Conservation (phyloP, 2,888 invertebrate genomes). For the Himalopsyche kuldschensis region DNA sequence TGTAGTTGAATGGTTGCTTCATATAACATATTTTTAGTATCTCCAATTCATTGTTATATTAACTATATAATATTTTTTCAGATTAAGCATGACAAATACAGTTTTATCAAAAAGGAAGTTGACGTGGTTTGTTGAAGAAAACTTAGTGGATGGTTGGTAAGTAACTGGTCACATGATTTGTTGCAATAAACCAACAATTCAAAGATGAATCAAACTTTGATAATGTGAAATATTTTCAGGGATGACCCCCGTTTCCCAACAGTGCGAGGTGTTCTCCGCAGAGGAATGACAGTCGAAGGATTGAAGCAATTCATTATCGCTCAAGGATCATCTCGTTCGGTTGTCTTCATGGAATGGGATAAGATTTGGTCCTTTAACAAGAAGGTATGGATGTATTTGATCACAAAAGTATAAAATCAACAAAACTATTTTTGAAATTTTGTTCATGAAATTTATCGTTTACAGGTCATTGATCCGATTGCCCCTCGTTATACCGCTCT, state of each 20-base stretch:
- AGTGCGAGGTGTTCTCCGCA: conserved; percentile 90
- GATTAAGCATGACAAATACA: conserved; percentile 97
- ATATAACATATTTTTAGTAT: no score
- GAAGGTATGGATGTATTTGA: conserved; percentile 64
- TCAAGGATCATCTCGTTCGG: conserved; percentile 95
- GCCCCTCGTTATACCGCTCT: conserved; percentile 92
- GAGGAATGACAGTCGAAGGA: conserved; percentile 97
- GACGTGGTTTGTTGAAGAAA: conserved; percentile 96
- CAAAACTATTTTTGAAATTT: background rate
- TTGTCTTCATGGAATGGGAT: conserved; percentile 99
- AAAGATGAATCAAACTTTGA: background rate
- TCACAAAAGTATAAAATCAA: background rate
- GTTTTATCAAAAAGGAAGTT: conserved; percentile 96
- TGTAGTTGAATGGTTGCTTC: no score
- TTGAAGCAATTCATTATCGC: conserved; percentile 95
- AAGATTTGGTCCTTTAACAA: conserved; percentile 99
- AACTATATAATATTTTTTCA: conserved; percentile 44
- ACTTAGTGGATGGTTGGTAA: conserved; percentile 94
- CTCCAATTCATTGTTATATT: no score
- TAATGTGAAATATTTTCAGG: conserved; percentile 54
- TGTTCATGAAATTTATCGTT: conserved; percentile 36
- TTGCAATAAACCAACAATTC: background rate
- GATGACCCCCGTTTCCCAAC: conserved; percentile 99
- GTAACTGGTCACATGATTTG: conserved; percentile 39
- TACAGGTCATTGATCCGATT: conserved; percentile 89